Conservation (phyloP, 1,140 invertebrate species). For the Lethrus apterus region DNA sequence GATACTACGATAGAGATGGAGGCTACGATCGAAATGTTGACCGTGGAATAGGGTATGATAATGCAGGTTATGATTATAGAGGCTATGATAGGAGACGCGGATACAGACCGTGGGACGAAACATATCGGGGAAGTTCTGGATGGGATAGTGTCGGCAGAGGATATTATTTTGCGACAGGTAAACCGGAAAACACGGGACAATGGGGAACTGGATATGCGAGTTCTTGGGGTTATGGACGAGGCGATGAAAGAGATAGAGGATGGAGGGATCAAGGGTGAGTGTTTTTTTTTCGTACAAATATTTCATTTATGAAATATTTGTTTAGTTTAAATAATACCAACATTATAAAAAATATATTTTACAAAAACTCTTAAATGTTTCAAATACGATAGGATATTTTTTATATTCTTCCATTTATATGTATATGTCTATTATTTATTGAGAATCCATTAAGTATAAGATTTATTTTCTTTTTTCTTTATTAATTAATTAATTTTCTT, state of each 20-base stretch:
- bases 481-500: no score
- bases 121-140: constrained; percentile 43
- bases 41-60: constrained; percentile 3
- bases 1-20: constrained; percentile 1
- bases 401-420: no score
- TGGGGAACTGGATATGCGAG: constrained; percentile 40
- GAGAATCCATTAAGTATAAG: no score
- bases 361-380: no score
- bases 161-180: constrained; percentile 46
- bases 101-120: constrained; percentile 49
- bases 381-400: no score
- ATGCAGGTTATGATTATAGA: background rate
- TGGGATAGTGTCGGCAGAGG: constrained; percentile 47
- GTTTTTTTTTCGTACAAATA: background rate
- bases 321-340: no score
- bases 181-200: constrained; percentile 39
- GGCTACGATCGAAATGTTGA: constrained; percentile 13
- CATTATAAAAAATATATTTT: no score
- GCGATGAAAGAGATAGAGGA: constrained; percentile 10
- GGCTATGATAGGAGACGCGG: constrained; percentile 41
- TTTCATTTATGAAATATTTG: no score
- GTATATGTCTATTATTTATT: no score
- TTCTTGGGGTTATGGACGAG: constrained; percentile 32
- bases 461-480: no score
- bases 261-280: constrained; percentile 17